A percentile compares a stretch with the other conserved stretches of the same genome.
These are phyloP conservation scores for Tinea semifulvella DNA, from an alignment of 2,888 invertebrate species.

Conservation along the genomic window DNA sequence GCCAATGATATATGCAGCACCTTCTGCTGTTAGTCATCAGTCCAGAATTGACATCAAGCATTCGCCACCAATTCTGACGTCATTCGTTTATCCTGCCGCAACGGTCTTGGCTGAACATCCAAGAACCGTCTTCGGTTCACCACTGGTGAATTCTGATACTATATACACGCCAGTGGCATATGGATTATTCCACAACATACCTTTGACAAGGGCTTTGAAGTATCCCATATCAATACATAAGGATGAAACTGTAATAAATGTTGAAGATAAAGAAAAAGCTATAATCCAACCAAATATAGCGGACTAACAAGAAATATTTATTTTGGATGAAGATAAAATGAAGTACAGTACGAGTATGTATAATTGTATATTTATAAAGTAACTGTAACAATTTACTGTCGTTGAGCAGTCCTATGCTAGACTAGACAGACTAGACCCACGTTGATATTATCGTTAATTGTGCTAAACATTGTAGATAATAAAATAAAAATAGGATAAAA, in stretches of 20 bases:
- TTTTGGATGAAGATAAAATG: too few species aligned
- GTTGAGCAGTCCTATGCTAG: too few species aligned
- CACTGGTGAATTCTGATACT: constrained; percentile 31
- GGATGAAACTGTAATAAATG: constrained; percentile 22
- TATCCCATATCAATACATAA: constrained; percentile 37
- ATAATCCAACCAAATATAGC: too few species aligned
- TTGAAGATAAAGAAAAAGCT: constrained; percentile 14
- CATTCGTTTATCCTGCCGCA: constrained; percentile 31
- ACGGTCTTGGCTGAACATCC: constrained; percentile 23
- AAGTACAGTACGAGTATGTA: too few species aligned
- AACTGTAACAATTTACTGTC: too few species aligned
- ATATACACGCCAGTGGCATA: constrained; percentile 41
- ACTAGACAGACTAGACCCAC: too few species aligned
- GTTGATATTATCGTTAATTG: too few species aligned
- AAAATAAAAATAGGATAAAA: too few species aligned
- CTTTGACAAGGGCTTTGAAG: constrained; percentile 42
- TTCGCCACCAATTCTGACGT: constrained; percentile 30
- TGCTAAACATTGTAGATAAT: too few species aligned
- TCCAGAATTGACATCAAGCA: constrained; percentile 60
- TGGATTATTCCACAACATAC: constrained; percentile 43
- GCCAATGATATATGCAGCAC: constrained; percentile 49
- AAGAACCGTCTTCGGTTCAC: constrained; percentile 27
- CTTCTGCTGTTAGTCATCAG: constrained; percentile 65
- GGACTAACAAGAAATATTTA: too few species aligned
- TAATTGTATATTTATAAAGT: too few species aligned